Evolutionary conservation across 2,797 vertebrate genomes (phyloP), one percentile per base, ranked within the genome.

Genomic region (Thalassophryne amazonica): DNA sequence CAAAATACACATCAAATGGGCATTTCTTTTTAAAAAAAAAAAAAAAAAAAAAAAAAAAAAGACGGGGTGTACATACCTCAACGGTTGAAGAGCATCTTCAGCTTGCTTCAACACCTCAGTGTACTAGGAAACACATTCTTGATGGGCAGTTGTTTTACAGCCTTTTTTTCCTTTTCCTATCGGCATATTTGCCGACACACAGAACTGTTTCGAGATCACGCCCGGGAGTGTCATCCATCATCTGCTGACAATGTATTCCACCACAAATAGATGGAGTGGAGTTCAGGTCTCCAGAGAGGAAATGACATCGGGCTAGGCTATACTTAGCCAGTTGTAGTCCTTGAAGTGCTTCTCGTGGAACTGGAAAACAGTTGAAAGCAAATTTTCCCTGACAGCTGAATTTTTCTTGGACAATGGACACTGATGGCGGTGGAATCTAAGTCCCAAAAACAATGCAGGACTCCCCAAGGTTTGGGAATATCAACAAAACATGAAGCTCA

Each of bases 221-320:
- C 55, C 39, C 53, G 22, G 4, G 30, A 57, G 33, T 24, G 39
- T 20, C 47, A 13, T 68, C 55, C 35, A 29, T 62, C 50, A 49
- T 62, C 40, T 19, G 21, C 35, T 46, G 41, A 66, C 56, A 59
- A 30, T 56, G 24, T 74, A 48, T 60, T 50, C 43, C 41, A 48
- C 35, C 57, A 35, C 41, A 67, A 76, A 66, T 58, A 70, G 47
- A 74, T 33, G 16, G 47, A 53, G 49, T 8, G 23, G 16, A 46
- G 23, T 33, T 51, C 4, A 14, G 45, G 31, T 45, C 49, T 57
- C 43, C 8, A 22, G 40, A 30, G 30, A 57, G 50, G 50, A 70
- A 36, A 27, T 58, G 33, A 38, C 42, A 39, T 21, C 0, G 34
- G 30, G 14, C 32, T 6, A 51, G 38, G 28, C 55, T 63, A 57